These are phyloP conservation scores for Standfussiana lucernea DNA, from an alignment of 2,888 invertebrate species.

Conservation along the genomic window DNA sequence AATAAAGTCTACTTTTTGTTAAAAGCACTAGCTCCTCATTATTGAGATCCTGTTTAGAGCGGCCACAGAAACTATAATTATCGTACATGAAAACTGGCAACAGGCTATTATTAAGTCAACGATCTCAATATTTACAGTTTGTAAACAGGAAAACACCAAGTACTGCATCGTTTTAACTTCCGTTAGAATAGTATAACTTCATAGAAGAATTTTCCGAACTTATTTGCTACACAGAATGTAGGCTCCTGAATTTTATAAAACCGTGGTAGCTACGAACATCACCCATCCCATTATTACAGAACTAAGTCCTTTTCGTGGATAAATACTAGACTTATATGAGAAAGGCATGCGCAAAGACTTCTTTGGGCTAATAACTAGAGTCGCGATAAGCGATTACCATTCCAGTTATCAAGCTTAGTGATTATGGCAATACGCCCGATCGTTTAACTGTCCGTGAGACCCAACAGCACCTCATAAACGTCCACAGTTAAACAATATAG, in stretches of 20 bases:
- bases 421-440: slow-evolving; percentile 22
- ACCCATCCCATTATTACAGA: neutral
- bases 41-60: slow-evolving; percentile 24
- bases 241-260: neutral
- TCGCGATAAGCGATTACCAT: slow-evolving; percentile 1
- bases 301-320: neutral
- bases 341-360: neutral
- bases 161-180: slow-evolving; percentile 22
- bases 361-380: neutral
- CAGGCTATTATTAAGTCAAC: slow-evolving; percentile 45
- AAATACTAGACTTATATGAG: neutral
- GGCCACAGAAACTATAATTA: slow-evolving; percentile 43
- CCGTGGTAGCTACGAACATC: neutral
- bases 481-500: slow-evolving; percentile 10
- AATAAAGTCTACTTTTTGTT: neutral
- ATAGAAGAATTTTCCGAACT: neutral
- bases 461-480: slow-evolving; percentile 12
- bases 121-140: slow-evolving; percentile 35
- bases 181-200: slow-evolving; percentile 16
- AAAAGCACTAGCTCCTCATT: slow-evolving; percentile 22
- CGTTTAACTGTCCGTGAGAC: slow-evolving; percentile 17
- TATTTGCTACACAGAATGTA: neutral
- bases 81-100: slow-evolving; percentile 29
- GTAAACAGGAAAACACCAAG: slow-evolving; percentile 55
- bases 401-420: slow-evolving; percentile 9